Percentiles rank a stretch among this genome's conserved stretches.
Evolutionary conservation across 2,888 invertebrate genomes (phyloP).

Genomic region (Dascillus cervinus): DNA sequence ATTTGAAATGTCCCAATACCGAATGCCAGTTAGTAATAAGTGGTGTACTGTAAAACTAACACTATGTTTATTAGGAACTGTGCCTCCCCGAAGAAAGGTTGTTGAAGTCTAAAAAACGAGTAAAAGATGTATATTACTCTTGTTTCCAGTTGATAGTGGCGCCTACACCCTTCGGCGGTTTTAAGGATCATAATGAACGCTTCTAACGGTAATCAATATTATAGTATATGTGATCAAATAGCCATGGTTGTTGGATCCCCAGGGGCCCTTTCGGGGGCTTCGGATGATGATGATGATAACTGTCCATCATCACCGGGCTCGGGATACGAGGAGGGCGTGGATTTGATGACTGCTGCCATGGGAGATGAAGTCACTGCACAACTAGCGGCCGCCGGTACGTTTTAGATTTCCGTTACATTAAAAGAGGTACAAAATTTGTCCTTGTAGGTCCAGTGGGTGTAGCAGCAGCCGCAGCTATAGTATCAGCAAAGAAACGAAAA

Average conservation of each 20-base stretch:
- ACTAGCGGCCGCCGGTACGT: slow-evolving; percentile 85
- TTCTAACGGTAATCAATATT: slow-evolving; percentile 34
- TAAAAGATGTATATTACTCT: too few species aligned
- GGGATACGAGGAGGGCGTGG: slow-evolving; percentile 70
- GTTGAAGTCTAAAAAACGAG: too few species aligned
- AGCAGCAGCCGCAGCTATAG: slow-evolving; percentile 94
- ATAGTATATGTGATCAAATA: slow-evolving; percentile 52
- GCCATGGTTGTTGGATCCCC: slow-evolving; percentile 54
- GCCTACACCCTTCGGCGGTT: slow-evolving; percentile 31
- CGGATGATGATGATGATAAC: slow-evolving; percentile 75
- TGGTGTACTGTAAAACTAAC: too few species aligned
- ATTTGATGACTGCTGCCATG: slow-evolving; percentile 77
- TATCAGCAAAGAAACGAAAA: slow-evolving; percentile 91
- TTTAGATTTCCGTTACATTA: neutral
- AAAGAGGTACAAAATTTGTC: slow-evolving; percentile 1
- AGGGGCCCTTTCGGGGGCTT: slow-evolving; percentile 43
- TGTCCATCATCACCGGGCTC: slow-evolving; percentile 75
- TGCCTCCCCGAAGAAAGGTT: too few species aligned
- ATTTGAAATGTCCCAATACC: too few species aligned
- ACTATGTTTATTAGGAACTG: too few species aligned
- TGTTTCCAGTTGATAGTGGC: slow-evolving; percentile 19
- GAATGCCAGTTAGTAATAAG: too few species aligned
- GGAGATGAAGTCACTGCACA: slow-evolving; percentile 94
- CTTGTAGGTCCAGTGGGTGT: slow-evolving; percentile 82
- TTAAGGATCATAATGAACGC: slow-evolving; percentile 41